phyloP scores from a whole-genome alignment of 2,797 vertebrate species.

The Cygnus olor region DNA sequence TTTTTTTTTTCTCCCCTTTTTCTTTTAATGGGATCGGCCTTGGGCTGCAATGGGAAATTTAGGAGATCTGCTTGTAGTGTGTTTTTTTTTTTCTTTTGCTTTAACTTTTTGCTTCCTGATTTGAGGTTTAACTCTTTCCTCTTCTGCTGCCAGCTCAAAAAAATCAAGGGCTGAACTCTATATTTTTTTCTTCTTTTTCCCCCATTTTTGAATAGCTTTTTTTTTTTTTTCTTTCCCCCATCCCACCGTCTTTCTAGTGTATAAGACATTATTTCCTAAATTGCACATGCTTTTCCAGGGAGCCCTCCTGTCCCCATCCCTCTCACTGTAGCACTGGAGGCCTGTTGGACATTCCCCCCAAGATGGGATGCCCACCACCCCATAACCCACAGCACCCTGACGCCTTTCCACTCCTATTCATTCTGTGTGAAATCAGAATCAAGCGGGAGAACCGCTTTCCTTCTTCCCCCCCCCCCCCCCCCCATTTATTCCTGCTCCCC shows the following conservation, averaged over 20 bases:
- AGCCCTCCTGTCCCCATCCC: neutral
- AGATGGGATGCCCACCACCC: too few relatives aligned
- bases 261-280: neutral
- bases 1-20: neutral
- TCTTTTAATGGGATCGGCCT: constrained; percentile 78
- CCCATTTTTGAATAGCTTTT: neutral
- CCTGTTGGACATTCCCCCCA: fast-evolving
- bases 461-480: fast-evolving
- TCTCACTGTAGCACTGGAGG: neutral
- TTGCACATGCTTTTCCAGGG: fast-evolving
- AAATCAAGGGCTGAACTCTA: neutral
- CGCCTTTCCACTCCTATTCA: neutral
- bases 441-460: fast-evolving
- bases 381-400: neutral
- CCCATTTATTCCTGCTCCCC: neutral
- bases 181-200: fast-evolving
- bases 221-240: neutral
- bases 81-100: constrained; percentile 50
- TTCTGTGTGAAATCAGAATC: neutral
- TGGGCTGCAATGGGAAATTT: constrained; percentile 78
- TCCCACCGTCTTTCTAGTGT: neutral
- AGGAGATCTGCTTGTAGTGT: constrained; percentile 66
- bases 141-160: neutral
- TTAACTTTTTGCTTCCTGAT: constrained; percentile 69
- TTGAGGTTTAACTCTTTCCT: constrained; percentile 58